Base-by-base conservation (phyloP, 2,888 invertebrate genomes). In the Hedya salicella region DNA sequence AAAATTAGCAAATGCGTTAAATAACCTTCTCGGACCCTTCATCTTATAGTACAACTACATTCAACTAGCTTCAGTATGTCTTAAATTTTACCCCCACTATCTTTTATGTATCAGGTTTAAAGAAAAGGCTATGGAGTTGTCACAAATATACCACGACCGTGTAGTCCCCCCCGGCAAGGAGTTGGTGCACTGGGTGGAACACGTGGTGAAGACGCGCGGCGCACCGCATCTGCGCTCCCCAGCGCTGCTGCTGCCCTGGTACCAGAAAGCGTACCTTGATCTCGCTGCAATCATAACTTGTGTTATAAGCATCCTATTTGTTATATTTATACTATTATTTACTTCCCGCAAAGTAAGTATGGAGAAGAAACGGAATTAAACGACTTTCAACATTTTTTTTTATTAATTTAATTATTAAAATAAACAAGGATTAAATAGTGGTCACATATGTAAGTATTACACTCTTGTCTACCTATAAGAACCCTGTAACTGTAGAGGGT, bases 181-280 rank as follows among this genome's bases (percentile, higher is more conserved):
- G 59, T 49, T 69, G 42, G 68, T 70, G 46, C 61, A 64, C 57
- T 70, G 70, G 69, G 59, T 64, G 59, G 66, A 68, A 50, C 65
- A 70, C 46, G 69, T 68, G 50, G 60, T 68, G 25, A 49, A 36
- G 25, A 68, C 70, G 3, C 30, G 67, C 19, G 70, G 70, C 52
- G 70, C 70, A 6, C 53, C 52, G 42, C 70, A 70, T 57, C 67
- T 70, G 39, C 68, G 70, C 30, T 70, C 70, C 9, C 66, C 66
- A 9, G 70, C 67, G 17, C 57, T 67, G 17, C 36, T 65, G 53
- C 17, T 67, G 42, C 63, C 68, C 25, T 68, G 62, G 63, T 70
- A 63, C 56, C 66, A 68, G 70, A 68, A 68, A 36, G 13, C 61
- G 21, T 70, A 69, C 30, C 40, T 70, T 1, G 70, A 70, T 48